Evolutionary conservation across 2,888 invertebrate genomes (phyloP).

Genomic region (Pollenia angustigena): DNA sequence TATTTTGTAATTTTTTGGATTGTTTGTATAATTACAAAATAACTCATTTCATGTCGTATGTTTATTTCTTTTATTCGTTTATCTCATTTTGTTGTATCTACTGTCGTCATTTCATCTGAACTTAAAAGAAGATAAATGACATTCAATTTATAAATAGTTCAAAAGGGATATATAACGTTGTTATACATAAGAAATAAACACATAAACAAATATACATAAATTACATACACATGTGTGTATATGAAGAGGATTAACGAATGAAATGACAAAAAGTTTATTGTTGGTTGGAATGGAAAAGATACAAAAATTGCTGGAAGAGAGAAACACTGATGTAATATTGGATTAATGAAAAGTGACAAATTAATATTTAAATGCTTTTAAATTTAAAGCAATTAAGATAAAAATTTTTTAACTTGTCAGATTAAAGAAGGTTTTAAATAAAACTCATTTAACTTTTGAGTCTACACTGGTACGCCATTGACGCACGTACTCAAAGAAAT

Average conservation of each 20-base stretch:
- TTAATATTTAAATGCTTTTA: conserved; percentile 38
- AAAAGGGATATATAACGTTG: conserved; percentile 28
- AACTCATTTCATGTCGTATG: conserved; percentile 41
- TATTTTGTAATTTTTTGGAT: background rate
- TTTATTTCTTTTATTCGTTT: conserved; percentile 16
- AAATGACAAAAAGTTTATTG: conserved; percentile 1
- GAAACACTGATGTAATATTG: background rate
- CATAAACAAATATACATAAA: background rate
- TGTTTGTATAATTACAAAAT: conserved; percentile 55
- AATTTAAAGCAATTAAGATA: conserved; percentile 21
- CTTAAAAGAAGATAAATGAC: conserved; percentile 60
- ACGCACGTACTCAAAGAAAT: no score
- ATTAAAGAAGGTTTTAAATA: background rate
- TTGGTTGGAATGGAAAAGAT: background rate
- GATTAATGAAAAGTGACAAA: conserved; percentile 25
- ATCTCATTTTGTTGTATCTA: conserved; percentile 33
- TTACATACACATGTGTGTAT: background rate
- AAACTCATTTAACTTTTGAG: background rate
- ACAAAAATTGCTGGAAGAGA: background rate
- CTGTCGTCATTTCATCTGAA: conserved; percentile 48
- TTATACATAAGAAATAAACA: background rate
- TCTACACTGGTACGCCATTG: no score
- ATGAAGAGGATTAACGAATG: conserved; percentile 15
- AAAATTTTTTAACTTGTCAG: background rate
- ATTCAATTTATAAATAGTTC: conserved; percentile 51